These are phyloP conservation scores for Acrocyrtus sp. DNA, from an alignment of 2,888 invertebrate species.

Conservation along the genomic window DNA sequence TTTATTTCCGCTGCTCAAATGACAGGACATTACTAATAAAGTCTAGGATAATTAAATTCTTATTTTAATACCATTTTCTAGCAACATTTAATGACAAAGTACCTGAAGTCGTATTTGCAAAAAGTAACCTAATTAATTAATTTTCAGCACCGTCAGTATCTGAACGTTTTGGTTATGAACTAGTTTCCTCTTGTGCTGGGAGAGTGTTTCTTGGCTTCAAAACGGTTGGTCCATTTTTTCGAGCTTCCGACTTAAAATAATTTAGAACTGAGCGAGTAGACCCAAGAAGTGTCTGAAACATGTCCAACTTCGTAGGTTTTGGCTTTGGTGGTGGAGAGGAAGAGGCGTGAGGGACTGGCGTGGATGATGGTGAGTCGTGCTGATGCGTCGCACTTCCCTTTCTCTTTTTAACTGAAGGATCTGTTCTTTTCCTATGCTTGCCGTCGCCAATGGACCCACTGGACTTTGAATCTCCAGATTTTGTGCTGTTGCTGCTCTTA, in stretches of 20 bases:
- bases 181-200: not conserved
- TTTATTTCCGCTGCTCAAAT: too few species aligned
- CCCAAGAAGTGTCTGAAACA: conserved; percentile 41
- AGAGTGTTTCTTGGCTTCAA: conserved; percentile 32
- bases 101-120: too few species aligned
- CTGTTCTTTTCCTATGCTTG: not conserved
- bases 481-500: conserved; percentile 8
- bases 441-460: not conserved
- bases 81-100: too few species aligned
- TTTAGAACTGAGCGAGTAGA: conserved; percentile 52
- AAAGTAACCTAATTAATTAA: too few species aligned
- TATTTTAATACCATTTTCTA: too few species aligned
- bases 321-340: not conserved
- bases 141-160: too few species aligned
- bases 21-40: too few species aligned
- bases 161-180: not conserved
- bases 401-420: not conserved
- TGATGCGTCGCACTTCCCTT: too few species aligned
- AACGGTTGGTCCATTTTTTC: conserved; percentile 37
- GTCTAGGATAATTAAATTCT: too few species aligned
- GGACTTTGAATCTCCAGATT: too few species aligned
- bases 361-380: not conserved
- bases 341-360: not conserved
- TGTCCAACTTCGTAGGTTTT: conserved; percentile 27
- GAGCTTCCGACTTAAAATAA: conserved; percentile 36